Conservation (phyloP, 2,113 vertebrate genomes). For the Grus americana region DNA sequence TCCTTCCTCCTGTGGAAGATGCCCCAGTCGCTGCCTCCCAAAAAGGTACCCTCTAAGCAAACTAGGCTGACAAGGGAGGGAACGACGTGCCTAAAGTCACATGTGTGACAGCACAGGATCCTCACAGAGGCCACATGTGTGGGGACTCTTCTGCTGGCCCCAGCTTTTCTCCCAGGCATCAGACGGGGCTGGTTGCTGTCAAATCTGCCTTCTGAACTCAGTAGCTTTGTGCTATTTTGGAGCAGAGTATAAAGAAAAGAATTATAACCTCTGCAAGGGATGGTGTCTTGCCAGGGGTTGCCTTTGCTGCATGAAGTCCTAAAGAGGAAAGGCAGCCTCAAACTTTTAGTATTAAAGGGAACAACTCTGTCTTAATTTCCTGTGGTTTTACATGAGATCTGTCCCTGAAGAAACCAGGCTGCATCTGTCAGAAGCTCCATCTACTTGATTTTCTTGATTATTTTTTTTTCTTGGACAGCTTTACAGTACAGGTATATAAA, state of each 20-base stretch:
- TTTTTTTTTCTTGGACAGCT: neutral
- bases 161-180: neutral
- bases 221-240: neutral
- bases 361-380: slow-evolving; percentile 30
- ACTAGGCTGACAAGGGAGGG: neutral
- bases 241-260: neutral
- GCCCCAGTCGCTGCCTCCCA: neutral
- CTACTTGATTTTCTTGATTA: neutral
- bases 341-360: slow-evolving; percentile 3
- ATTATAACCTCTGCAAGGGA: neutral
- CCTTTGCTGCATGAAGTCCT: neutral
- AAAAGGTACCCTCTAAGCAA: neutral
- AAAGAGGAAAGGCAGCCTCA: neutral
- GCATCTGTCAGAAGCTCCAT: neutral
- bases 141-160: neutral
- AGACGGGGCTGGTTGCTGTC: neutral
- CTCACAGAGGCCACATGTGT: neutral
- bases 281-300: neutral
- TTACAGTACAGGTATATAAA: neutral
- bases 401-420: neutral
- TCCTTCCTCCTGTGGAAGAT: neutral
- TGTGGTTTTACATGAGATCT: slow-evolving; percentile 28
- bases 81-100: neutral
- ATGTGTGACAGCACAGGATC: neutral
- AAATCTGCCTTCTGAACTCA: neutral